phyloP scores from a whole-genome alignment of 2,113 vertebrate genomes.

The Pelobates fuscus region DNA sequence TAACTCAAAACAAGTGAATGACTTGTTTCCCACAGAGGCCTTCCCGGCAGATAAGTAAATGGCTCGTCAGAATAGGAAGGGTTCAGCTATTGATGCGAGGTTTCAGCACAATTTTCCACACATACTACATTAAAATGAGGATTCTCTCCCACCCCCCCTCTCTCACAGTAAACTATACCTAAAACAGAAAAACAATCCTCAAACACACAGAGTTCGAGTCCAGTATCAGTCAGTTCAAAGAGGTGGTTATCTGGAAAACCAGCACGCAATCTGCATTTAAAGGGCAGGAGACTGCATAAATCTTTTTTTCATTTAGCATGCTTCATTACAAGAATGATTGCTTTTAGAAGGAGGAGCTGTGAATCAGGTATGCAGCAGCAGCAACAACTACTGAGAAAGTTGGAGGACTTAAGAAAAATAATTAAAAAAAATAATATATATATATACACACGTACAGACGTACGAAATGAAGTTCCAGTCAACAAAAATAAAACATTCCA shows the following conservation, averaged over 20 bases:
- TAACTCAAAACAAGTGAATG: constrained; percentile 35
- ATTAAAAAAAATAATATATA: no score
- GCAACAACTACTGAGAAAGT: no score
- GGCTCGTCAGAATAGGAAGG: constrained; percentile 1
- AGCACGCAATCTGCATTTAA: constrained; percentile 4
- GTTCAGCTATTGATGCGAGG: constrained; percentile 7
- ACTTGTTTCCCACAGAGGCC: constrained; percentile 34
- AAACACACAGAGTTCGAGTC: not conserved
- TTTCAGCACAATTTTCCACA: constrained; percentile 17
- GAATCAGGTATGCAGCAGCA: no score
- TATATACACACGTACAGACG: no score
- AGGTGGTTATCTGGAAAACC: not conserved
- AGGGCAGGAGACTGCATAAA: constrained; percentile 2
- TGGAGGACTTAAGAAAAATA: no score
- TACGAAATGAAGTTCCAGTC: no score
- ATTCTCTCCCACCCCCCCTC: not conserved
- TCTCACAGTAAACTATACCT: not conserved
- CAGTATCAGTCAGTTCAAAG: constrained; percentile 31
- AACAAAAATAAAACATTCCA: no score
- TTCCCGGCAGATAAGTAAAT: constrained; percentile 38
- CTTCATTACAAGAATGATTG: not conserved
- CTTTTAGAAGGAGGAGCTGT: not conserved
- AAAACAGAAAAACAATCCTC: not conserved
- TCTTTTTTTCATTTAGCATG: constrained; percentile 6
- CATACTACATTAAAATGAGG: constrained; percentile 24